Base-by-base conservation (phyloP, 2,888 invertebrate species). In the Sthenelais limicola region DNA sequence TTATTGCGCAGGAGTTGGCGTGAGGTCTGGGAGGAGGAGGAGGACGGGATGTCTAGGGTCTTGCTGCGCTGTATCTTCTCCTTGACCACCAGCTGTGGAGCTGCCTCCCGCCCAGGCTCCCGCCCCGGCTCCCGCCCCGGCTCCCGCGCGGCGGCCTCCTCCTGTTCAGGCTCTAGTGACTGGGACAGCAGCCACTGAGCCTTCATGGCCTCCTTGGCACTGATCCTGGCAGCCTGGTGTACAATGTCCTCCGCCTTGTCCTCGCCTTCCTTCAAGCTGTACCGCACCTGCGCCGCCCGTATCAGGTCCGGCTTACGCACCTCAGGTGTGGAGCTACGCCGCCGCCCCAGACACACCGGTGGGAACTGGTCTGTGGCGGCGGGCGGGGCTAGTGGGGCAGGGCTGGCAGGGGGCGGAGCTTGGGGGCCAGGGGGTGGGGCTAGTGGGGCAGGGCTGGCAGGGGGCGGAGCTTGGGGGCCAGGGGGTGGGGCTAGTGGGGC, bases 131-230 rank as follows among this genome's bases (percentile, higher is more conserved):
- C 24, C 3, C 43, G 24, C 3, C 38, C n/a, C 18, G 12, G 2
- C 12, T 4, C 32, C 33, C 5, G 30, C 7, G 7, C 33, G 1
- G 35, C 38, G 21, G 28, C 5, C 2, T 21, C 62, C 43, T 38
- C 38, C 12, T 12, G 12, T 18, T 12, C 43, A 9, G 43, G 43
- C 24, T 62, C 38, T 3, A 43, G 62, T 7, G 62, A 38, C 3
- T 62, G 38, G 1, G 62, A 62, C 1, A 62, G 38, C 62, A 62
- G 24, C 62, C 62, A 62, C 24, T 62, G 62, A 1, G 62, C 62
- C 38, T 62, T 62, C 62, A 62, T 62, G 38, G 38, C 62, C 62
- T 62, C 62, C 35, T 62, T 62, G n/a, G 62, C 62, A 38, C 62
- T 62, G 21, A 62, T 62, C 38, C 62, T 18, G 21, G 62, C 62